Percentiles rank a stretch among this genome's conserved stretches.
Evolutionary conservation across 2,113 vertebrate species (phyloP).

Genomic region (Alethe castanea): DNA sequence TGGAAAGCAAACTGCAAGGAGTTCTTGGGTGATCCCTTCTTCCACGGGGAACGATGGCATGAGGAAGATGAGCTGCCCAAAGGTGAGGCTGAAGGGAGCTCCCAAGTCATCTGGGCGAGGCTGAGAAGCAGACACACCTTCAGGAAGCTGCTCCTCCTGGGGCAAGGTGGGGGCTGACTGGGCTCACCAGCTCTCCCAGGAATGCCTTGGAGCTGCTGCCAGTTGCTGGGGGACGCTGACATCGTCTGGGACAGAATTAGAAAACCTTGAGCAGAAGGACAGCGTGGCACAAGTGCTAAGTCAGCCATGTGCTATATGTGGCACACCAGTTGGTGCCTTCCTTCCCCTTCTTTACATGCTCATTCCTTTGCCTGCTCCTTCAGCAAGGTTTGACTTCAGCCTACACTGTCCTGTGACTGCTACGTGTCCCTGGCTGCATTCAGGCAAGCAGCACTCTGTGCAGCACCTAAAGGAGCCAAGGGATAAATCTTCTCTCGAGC

Average conservation of each 20-base stretch:
- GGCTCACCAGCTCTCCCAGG: neutral
- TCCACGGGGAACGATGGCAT: rapidly evolving
- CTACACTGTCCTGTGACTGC: neutral
- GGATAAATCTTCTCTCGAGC: neutral
- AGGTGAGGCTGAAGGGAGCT: neutral
- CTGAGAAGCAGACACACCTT: neutral
- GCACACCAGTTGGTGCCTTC: slow-evolving; percentile 54
- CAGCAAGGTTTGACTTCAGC: neutral
- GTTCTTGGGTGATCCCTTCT: neutral
- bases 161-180: rapidly evolving
- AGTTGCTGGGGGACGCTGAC: slow-evolving; percentile 40
- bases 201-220: neutral
- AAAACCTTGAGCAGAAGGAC: slow-evolving; percentile 63
- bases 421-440: neutral
- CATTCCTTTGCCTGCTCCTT: neutral
- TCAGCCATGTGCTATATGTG: slow-evolving; percentile 63
- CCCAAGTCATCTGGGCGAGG: neutral
- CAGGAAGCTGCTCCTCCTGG: neutral
- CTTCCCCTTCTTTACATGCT: neutral
- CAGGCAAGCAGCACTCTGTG: neutral
- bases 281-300: slow-evolving; percentile 53
- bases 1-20: neutral
- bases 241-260: slow-evolving; percentile 67
- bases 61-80: neutral
- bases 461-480: neutral